Percentiles rank a stretch among this genome's conserved stretches.
Evolutionary conservation across 2,113 vertebrate genomes (phyloP).

Genomic region (Passer domesticus): DNA sequence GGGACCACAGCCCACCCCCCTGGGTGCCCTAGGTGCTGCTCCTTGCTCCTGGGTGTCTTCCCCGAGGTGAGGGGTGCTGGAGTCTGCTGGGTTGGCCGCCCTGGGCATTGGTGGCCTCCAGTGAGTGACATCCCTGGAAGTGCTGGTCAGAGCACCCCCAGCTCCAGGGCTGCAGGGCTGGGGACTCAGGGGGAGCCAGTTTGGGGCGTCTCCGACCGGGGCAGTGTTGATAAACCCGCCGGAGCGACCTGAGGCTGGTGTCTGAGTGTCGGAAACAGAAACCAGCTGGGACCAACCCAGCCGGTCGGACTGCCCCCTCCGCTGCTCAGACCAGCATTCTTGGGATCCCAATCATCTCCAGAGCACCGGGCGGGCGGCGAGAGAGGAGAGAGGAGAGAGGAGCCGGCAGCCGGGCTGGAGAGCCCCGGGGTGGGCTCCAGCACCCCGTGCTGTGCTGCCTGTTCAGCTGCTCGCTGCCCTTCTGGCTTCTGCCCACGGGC

Average conservation of each 20-base stretch:
- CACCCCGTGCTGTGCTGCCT: not conserved
- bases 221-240: constrained; percentile 23
- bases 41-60: not conserved
- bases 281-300: constrained; percentile 65
- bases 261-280: constrained; percentile 65
- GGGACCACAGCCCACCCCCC: no score
- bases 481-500: not conserved
- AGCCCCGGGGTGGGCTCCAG: constrained; percentile 15
- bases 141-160: not conserved
- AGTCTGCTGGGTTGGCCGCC: not conserved
- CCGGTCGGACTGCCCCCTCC: constrained; percentile 65
- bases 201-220: not conserved
- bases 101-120: not conserved
- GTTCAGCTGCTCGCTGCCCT: not conserved
- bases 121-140: not conserved
- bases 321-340: constrained; percentile 35
- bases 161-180: not conserved
- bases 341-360: constrained; percentile 47
- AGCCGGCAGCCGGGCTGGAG: not conserved
- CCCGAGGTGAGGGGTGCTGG: rapidly evolving
- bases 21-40: not conserved
- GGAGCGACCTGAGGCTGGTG: constrained; percentile 45
- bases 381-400: not conserved
- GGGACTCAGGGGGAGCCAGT: not conserved
- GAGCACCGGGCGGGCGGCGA: not conserved